Conservation (phyloP, 2,888 invertebrate species). For the Polyommatus iphigenia region DNA sequence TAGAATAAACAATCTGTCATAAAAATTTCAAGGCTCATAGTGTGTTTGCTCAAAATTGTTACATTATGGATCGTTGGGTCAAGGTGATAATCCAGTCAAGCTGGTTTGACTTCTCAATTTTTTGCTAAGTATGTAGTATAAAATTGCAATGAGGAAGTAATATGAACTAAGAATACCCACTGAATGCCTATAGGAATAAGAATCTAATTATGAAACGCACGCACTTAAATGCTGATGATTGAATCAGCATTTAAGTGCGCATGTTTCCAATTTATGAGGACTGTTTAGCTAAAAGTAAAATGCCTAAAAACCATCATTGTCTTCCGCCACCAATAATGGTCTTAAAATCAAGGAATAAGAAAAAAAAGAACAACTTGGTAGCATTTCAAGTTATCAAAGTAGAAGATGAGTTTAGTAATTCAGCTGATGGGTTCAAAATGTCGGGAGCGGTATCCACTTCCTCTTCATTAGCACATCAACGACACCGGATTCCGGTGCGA, state of each 20-base stretch:
- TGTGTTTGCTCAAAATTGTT: constrained; percentile 17
- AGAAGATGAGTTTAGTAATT: constrained; percentile 37
- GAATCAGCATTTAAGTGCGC: neutral
- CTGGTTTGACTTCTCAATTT: neutral
- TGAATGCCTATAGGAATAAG: neutral
- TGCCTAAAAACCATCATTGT: too few relatives aligned
- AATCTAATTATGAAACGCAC: neutral
- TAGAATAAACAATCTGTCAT: constrained; percentile 23
- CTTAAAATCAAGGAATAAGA: too few relatives aligned
- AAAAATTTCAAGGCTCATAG: constrained; percentile 6
- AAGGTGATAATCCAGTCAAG: constrained; percentile 12
- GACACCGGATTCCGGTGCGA: constrained; percentile 47
- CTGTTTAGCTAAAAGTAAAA: too few relatives aligned
- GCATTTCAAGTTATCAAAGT: neutral
- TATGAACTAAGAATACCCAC: neutral
- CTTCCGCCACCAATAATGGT: neutral
- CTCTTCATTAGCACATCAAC: constrained; percentile 49
- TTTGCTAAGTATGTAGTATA: neutral
- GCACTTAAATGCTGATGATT: neutral
- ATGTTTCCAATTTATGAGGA: neutral
- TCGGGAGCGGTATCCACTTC: constrained; percentile 47
- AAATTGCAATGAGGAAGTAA: neutral
- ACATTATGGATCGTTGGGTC: neutral
- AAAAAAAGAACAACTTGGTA: neutral
- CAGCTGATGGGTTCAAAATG: constrained; percentile 49